Base-by-base conservation (phyloP, 2,888 invertebrate genomes). In the Leptopilina myrica region DNA sequence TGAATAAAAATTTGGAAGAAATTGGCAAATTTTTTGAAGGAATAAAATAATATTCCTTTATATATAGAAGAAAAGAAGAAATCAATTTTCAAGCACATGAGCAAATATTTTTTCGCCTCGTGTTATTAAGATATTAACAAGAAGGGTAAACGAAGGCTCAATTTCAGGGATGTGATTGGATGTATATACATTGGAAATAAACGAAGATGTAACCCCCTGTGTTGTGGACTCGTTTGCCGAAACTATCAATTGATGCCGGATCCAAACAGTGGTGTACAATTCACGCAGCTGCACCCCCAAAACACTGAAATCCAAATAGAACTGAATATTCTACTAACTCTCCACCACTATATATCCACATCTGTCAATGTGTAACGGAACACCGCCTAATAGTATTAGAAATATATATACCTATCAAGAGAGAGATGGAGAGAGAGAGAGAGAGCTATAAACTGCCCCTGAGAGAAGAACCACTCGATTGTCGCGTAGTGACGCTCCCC, bases 301-400 rank as follows among this genome's bases (percentile, higher is more conserved):
- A 53, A 76, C 76, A 84, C 85, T 85, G 49, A 85, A 88, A 88
- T 89, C 87, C 89, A 90, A 90, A 90, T 87, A 89, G 87, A 82
- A 85, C 84, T 84, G 85, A 85, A 86, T 49, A 49, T 49, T 49
- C 86, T 88, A 43, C 8, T 43, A 8, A 87, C 85, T 83, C 84
- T 88, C 83, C 85, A n/a, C 15, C 15, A 20, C 15, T 9, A 89
- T 33, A 33, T 90, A 49, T 49, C 49, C 49, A 90, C 91, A 91
- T 91, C 91, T 91, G 91, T 91, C 90, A 87, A 87, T 87, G 89
- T 88, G 91, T 91, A 91, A 91, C 89, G 88, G 90, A 91, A 91
- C 90, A 91, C 91, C 89, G 87, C 84, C 89, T 91, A 91, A 91
- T 91, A 90, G 90, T 89, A 91, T 91, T 91, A 91, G 90, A 89